Base-by-base conservation (phyloP, 2,797 vertebrate species). In the Lepilemur septentrionalis region DNA sequence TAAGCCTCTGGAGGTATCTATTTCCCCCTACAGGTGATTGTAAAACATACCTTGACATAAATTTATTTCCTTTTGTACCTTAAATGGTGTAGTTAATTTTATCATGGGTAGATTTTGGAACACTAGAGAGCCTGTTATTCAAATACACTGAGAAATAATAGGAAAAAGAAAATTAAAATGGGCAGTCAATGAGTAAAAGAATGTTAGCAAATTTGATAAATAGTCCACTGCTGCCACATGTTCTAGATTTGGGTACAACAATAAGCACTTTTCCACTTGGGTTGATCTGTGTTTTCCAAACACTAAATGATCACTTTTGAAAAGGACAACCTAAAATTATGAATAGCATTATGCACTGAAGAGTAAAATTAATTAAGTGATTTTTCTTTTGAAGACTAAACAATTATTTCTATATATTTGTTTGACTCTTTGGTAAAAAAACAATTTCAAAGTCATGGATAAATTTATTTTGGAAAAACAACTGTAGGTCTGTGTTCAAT, bases 341-440 rank as follows among this genome's bases (percentile, higher is more conserved):
- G 23, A 14, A 78, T 52, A 41, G 3, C 4, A 63, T 12, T 78
- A 4, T 50, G 15, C 0, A 73, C 12, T 32, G 46, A 79, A 65
- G 5, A 82, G 8, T 46, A 75, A 79, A 83, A 35, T 43, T 59
- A 81, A 76, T 32, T 75, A 84, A 72, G 23, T 73, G n/a, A 76
- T 76, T 22, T 41, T 59, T 70, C 41, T 65, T 70, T 93, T 67
- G 67, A 50, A 89, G 23, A 61, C 3, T 73, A 50, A 78, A 83
- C 7, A 41, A 3, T 32, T n/a, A 67, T 14, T 48, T 88, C 15
- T 78, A 46, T 23, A 22, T 35, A 43, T 70, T 86, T 65, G 11
- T 28, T 59, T 76, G 2, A 59, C n/a, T 55, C 6, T 78, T 41
- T 89, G 43, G 35, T 61, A 80, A 96, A 97, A 96, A 97, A 91